Percentiles rank a stretch among this genome's conserved stretches.
Conservation (phyloP, 2,888 invertebrate species). For the Galerucella pusilla region DNA sequence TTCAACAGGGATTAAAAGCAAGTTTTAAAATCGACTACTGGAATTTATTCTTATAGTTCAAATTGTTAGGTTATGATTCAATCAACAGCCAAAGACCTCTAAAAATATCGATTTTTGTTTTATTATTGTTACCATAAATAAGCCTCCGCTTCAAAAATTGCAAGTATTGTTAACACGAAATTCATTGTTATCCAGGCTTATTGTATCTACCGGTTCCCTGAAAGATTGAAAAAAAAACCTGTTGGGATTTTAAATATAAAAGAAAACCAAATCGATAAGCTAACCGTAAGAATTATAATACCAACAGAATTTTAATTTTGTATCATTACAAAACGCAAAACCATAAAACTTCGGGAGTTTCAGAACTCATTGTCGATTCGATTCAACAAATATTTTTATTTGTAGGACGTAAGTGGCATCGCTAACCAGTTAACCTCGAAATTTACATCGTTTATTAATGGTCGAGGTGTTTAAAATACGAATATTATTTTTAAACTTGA, state of each 20-base stretch:
- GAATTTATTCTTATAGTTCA: too few relatives aligned
- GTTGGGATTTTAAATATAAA: not conserved
- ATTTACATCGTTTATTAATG: not conserved
- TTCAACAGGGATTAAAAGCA: not conserved
- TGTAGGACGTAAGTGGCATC: not conserved
- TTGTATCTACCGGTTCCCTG: constrained; percentile 1
- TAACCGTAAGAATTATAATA: not conserved
- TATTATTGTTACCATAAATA: not conserved
- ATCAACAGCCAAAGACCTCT: too few relatives aligned
- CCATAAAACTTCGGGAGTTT: not conserved
- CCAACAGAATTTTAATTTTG: not conserved
- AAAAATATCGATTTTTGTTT: too few relatives aligned
- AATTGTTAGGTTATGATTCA: too few relatives aligned
- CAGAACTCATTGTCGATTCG: not conserved
- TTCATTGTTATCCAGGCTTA: not conserved
- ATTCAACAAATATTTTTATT: not conserved
- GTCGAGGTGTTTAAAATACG: not conserved
- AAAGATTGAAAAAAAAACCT: not conserved
- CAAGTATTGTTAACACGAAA: not conserved
- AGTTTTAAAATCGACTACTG: too few relatives aligned
- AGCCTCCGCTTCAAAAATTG: not conserved
- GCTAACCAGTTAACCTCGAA: not conserved
- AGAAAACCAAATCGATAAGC: not conserved
- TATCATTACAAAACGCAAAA: not conserved
- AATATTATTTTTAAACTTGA: too few relatives aligned